Percentiles rank a stretch among this genome's conserved stretches.
Evolutionary conservation across 1,140 invertebrate species (phyloP).

Genomic region (Drosophila saltans): DNA sequence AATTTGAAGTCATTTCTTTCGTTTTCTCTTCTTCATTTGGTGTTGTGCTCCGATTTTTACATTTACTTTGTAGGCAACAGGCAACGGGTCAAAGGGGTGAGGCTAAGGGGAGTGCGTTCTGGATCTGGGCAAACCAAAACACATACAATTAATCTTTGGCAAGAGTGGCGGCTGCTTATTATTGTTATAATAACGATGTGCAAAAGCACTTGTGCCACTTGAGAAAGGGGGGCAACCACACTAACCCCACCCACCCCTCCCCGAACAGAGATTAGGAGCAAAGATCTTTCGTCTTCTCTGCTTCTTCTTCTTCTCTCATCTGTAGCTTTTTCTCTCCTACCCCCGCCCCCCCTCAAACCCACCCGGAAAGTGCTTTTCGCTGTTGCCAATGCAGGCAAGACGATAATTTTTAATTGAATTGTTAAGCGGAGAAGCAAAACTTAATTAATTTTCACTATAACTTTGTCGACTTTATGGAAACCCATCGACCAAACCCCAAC

Average conservation of each 20-base stretch:
- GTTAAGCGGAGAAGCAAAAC: slow-evolving; percentile 79
- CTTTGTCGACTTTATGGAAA: slow-evolving; percentile 73
- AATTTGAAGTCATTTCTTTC: slow-evolving; percentile 48
- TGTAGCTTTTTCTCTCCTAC: slow-evolving; percentile 18
- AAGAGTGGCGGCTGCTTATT: slow-evolving; percentile 68
- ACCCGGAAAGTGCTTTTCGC: slow-evolving; percentile 71
- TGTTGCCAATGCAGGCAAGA: slow-evolving; percentile 51
- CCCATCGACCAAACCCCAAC: neutral
- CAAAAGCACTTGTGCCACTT: slow-evolving; percentile 82
- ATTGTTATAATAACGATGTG: slow-evolving; percentile 83
- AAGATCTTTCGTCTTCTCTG: neutral
- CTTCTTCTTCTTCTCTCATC: neutral
- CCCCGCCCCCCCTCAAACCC: neutral
- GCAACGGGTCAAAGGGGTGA: neutral
- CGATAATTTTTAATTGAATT: slow-evolving; percentile 82
- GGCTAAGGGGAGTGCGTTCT: no score
- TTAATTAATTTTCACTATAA: slow-evolving; percentile 80
- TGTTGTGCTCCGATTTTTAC: slow-evolving; percentile 58
- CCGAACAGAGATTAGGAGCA: slow-evolving; percentile 32
- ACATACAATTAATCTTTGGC: slow-evolving; percentile 74
- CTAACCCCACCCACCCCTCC: no score
- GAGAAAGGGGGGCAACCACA: slow-evolving; percentile 30
- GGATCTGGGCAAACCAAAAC: slow-evolving; percentile 50
- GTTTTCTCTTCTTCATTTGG: slow-evolving; percentile 17
- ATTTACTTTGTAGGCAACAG: slow-evolving; percentile 21